Evolutionary conservation across 2,797 vertebrate species (phyloP), one percentile per base, ranked within the genome.

Genomic region (Poecile montanus): DNA sequence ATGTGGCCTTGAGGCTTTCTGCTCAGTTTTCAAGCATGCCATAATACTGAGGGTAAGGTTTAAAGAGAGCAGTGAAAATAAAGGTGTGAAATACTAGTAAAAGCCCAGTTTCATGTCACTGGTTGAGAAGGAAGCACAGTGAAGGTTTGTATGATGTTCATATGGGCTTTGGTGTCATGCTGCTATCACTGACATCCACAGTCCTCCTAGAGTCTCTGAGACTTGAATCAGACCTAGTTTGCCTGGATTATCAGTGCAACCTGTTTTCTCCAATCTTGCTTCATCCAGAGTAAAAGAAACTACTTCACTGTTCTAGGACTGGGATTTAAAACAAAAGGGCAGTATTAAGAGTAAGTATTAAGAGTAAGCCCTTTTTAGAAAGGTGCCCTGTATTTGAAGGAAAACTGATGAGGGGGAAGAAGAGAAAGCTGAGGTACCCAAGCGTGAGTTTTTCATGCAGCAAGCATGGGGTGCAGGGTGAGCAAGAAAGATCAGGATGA

Each of bases 1-100:
- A 26, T 0, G 0, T n/a, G 25, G 27, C 29, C 20, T 44, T 62
- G 23, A 1, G 2, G 27, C 15, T 22, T 82, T 58, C 19, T 73
- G 40, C 57, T 76, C 36, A 11, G 11, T 88, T 77, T 76, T 66
- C 34, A 62, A 54, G 32, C 25, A 8, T 66, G 30, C 17, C 5
- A 0, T 44, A n/a, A 57, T 67, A 36, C 8, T 2, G 4, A 42
- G 14, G 13, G 25, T 12, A 53, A 60, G 40, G 26, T 50, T 85
- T 81, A 48, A 85, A 68, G 38, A 58, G 0, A 60, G 7, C 7
- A 32, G 30, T 76, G n/a, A 71, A 83, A 77, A 30, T 56, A 54
- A 82, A 57, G 3, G 9, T 50, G 16, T 29, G 20, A 65, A 77
- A 50, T 30, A 21, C 2, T 62, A 40, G 16, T 45, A 36, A 62